These are phyloP conservation scores for Champsocephalus gunnari DNA, from an alignment of 2,797 vertebrate species.

Conservation along the genomic window DNA sequence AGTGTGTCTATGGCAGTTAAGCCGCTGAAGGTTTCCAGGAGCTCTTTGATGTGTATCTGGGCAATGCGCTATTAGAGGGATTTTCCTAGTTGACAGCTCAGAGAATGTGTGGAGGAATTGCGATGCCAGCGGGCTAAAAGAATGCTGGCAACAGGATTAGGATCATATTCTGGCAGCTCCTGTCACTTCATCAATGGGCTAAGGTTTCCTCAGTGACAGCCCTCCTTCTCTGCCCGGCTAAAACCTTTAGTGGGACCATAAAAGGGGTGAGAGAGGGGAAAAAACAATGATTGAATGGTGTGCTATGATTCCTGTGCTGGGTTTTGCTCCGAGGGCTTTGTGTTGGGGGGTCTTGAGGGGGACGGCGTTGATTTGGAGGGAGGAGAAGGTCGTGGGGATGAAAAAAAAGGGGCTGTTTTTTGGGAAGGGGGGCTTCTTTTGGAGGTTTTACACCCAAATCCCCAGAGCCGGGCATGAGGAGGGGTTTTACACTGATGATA, in stretches of 20 bases:
- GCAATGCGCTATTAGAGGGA: slow-evolving; percentile 90
- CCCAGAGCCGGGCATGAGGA: slow-evolving; percentile 65
- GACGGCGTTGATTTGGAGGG: slow-evolving; percentile 70
- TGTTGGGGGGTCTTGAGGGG: slow-evolving; percentile 81
- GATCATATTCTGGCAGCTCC: slow-evolving; percentile 96
- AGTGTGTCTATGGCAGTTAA: slow-evolving; percentile 84
- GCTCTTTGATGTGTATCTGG: slow-evolving; percentile 96
- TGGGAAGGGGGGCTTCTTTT: slow-evolving; percentile 32
- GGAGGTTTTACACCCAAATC: slow-evolving; percentile 75
- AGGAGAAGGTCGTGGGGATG: slow-evolving; percentile 68
- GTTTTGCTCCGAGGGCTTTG: slow-evolving; percentile 79
- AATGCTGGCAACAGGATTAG: slow-evolving; percentile 97
- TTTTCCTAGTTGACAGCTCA: slow-evolving; percentile 90
- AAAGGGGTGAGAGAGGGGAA: slow-evolving; percentile 79
- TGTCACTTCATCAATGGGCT: slow-evolving; percentile 94
- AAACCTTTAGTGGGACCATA: slow-evolving; percentile 86
- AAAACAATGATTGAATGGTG: slow-evolving; percentile 86
- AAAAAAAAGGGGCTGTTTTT: slow-evolving; percentile 48
- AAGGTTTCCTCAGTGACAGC: slow-evolving; percentile 92
- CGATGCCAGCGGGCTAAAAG: slow-evolving; percentile 89
- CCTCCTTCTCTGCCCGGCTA: slow-evolving; percentile 87
- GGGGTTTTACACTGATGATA: slow-evolving; percentile 62
- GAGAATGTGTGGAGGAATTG: slow-evolving; percentile 90
- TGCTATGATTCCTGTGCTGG: slow-evolving; percentile 84
- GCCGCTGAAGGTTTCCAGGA: slow-evolving; percentile 90